Evolutionary conservation across 2,113 vertebrate species (phyloP).

Genomic region (Pedetes capensis): DNA sequence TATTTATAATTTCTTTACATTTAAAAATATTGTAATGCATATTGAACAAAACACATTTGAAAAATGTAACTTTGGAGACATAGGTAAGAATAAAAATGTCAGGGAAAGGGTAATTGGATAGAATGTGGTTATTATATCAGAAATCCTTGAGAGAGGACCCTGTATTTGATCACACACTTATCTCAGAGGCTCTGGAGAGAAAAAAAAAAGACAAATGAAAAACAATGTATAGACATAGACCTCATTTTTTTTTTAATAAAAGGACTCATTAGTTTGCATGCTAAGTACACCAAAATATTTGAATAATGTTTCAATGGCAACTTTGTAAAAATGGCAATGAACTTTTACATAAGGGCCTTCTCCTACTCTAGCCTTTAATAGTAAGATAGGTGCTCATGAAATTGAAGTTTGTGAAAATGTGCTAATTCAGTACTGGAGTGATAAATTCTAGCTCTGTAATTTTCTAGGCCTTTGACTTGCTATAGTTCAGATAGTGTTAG

Average conservation of each 20-base stretch:
- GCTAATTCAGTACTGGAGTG: background rate
- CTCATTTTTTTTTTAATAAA: background rate
- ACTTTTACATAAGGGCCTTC: background rate
- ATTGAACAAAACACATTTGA: too few species aligned
- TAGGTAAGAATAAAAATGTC: background rate
- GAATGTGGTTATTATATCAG: background rate
- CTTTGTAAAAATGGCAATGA: conserved; percentile 1
- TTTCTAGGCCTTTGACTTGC: background rate
- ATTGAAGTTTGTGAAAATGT: background rate
- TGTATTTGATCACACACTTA: background rate
- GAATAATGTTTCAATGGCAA: background rate
- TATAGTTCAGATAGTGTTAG: background rate
- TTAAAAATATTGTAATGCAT: background rate
- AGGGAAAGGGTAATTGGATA: background rate
- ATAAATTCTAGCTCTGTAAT: background rate
- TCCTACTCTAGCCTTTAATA: background rate
- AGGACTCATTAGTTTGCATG: background rate
- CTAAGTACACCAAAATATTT: background rate
- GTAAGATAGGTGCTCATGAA: background rate
- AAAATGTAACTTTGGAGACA: background rate
- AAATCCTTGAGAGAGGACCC: background rate
- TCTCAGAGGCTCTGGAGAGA: background rate
- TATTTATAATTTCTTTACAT: background rate
- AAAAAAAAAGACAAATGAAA: background rate
- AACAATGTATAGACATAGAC: too few species aligned